These are phyloP conservation scores for Pseudochaenichthys georgianus DNA, from an alignment of 2,797 vertebrate genomes.

Conservation along the genomic window DNA sequence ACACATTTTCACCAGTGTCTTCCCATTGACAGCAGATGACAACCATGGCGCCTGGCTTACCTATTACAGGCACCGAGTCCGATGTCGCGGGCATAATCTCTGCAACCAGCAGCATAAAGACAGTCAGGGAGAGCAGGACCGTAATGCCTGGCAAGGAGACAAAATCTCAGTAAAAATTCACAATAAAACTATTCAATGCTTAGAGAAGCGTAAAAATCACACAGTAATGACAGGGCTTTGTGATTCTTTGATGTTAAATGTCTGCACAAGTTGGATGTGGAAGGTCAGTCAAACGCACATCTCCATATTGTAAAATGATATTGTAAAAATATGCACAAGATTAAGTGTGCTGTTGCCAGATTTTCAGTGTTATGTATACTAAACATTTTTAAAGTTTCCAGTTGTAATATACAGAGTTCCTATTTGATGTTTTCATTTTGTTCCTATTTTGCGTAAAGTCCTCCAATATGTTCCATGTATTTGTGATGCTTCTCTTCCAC, in stretches of 20 bases:
- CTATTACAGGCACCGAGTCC: slow-evolving; percentile 95
- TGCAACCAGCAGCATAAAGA: slow-evolving; percentile 96
- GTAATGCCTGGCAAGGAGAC: slow-evolving; percentile 89
- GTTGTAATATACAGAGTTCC: background rate
- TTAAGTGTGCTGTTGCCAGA: too few relatives aligned
- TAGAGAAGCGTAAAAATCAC: background rate
- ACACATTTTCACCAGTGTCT: slow-evolving; percentile 5
- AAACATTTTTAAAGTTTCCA: background rate
- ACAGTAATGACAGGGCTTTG: background rate
- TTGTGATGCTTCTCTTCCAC: background rate
- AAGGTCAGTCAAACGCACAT: background rate
- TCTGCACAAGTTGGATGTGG: background rate
- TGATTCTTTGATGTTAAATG: slow-evolving; percentile 5
- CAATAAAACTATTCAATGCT: slow-evolving; percentile 1
- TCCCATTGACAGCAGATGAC: slow-evolving; percentile 25
- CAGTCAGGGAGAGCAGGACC: slow-evolving; percentile 93
- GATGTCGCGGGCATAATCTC: slow-evolving; percentile 98
- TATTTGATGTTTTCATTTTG: slow-evolving; percentile 3
- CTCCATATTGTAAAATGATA: background rate
- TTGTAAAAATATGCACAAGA: background rate
- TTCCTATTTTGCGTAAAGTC: background rate
- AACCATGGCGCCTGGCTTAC: slow-evolving; percentile 80
- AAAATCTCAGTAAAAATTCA: slow-evolving; percentile 30
- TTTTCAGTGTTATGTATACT: background rate
- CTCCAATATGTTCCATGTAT: background rate